These are phyloP conservation scores for Ceratothoa steindachneri DNA, from an alignment of 2,888 invertebrate genomes.

Conservation along the genomic window DNA sequence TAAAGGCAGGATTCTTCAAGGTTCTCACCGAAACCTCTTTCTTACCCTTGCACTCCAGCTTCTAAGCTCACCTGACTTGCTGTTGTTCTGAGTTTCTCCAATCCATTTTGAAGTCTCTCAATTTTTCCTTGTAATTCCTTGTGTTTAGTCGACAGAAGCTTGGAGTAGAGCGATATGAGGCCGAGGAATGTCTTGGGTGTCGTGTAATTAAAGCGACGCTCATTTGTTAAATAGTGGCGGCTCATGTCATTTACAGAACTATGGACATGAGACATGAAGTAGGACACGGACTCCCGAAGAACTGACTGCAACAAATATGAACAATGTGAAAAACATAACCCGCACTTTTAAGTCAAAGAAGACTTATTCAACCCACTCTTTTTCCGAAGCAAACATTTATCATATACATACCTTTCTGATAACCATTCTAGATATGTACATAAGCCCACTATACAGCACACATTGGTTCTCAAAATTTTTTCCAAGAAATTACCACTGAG, in stretches of 20 bases:
- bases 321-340: background rate
- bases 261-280: constrained; percentile 93
- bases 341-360: background rate
- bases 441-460: too few relatives aligned
- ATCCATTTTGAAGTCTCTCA: constrained; percentile 81
- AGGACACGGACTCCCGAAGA: constrained; percentile 77
- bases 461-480: too few relatives aligned
- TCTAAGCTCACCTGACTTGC: constrained; percentile 82
- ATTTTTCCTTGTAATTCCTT: constrained; percentile 83
- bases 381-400: background rate
- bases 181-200: constrained; percentile 95
- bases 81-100: constrained; percentile 83
- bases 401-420: too few relatives aligned
- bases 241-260: constrained; percentile 88
- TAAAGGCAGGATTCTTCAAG: too few relatives aligned
- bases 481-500: too few relatives aligned
- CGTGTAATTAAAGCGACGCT: constrained; percentile 91
- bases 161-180: constrained; percentile 86
- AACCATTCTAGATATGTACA: too few relatives aligned
- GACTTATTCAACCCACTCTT: too few relatives aligned
- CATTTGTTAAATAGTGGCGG: constrained; percentile 78
- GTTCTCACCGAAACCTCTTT: too few relatives aligned
- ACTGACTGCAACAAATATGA: constrained; percentile 56
- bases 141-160: constrained; percentile 76
- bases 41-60: too few relatives aligned